Conservation (phyloP, 2,888 invertebrate genomes). For the Pterostichus niger region DNA sequence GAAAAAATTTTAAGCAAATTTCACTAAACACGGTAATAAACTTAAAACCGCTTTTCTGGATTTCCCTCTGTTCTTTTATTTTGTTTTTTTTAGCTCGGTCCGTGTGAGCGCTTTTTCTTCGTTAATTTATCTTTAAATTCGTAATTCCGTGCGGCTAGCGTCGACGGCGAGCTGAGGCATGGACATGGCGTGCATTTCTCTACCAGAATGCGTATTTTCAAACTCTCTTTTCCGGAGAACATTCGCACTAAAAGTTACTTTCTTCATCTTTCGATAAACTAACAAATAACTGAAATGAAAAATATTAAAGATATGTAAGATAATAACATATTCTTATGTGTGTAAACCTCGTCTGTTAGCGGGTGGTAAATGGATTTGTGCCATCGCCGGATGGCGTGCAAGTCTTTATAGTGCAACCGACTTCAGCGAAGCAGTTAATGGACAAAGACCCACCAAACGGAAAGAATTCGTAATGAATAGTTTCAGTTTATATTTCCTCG, state of each 20-base stretch:
- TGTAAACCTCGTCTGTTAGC: too few relatives aligned
- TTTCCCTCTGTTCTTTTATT: conserved; percentile 32
- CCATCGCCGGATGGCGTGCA: conserved; percentile 45
- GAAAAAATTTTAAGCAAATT: conserved; percentile 38
- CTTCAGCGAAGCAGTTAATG: conserved; percentile 54
- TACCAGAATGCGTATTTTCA: conserved; percentile 1
- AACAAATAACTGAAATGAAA: neutral
- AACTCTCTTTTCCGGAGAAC: neutral
- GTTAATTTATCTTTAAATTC: conserved; percentile 66
- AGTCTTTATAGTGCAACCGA: conserved; percentile 2
- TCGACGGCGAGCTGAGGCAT: conserved; percentile 35
- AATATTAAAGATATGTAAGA: neutral
- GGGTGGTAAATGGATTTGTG: neutral
- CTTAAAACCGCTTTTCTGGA: conserved; percentile 62
- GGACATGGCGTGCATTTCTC: conserved; percentile 12
- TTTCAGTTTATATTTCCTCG: conserved; percentile 65
- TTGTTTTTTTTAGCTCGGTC: conserved; percentile 34
- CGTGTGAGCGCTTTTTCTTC: conserved; percentile 57
- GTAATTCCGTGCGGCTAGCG: conserved; percentile 62
- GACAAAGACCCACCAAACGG: conserved; percentile 57
- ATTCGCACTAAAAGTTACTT: neutral
- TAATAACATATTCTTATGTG: neutral
- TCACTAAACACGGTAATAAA: conserved; percentile 62
- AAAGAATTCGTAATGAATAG: conserved; percentile 64
- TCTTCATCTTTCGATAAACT: neutral